phyloP scores from a whole-genome alignment of 2,113 vertebrate species.

The Paramisgurnus dabryanus region DNA sequence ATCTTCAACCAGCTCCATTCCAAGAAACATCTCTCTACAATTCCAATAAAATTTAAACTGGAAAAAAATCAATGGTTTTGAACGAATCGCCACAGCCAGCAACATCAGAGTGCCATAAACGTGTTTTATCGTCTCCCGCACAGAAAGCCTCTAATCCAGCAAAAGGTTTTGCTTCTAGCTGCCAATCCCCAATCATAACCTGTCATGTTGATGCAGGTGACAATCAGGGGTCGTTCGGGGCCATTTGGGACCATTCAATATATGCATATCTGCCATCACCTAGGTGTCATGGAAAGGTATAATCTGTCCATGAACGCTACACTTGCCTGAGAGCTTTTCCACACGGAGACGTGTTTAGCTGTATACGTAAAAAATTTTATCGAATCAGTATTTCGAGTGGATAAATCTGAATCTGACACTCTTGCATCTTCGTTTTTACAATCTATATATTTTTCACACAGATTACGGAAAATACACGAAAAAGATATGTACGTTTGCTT shows the following conservation, averaged over 20 bases:
- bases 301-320: neutral
- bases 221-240: neutral
- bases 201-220: constrained; percentile 1
- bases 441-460: too few relatives aligned
- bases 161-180: constrained; percentile 23
- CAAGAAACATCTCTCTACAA: constrained; percentile 28
- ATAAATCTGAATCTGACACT: too few relatives aligned
- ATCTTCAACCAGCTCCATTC: constrained; percentile 42
- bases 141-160: constrained; percentile 30
- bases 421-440: too few relatives aligned
- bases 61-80: constrained; percentile 30
- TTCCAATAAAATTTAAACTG: constrained; percentile 20
- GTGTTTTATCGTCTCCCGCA: neutral
- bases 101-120: constrained; percentile 6
- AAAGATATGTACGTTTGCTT: too few relatives aligned
- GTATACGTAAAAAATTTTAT: too few relatives aligned
- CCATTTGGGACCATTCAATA: neutral
- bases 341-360: too few relatives aligned
- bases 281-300: neutral
- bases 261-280: neutral
- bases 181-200: constrained; percentile 16
- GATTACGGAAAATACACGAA: too few relatives aligned
- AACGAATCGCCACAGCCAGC: neutral
- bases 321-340: too few relatives aligned
- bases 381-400: too few relatives aligned